Evolutionary conservation across 2,113 vertebrate genomes (phyloP).

Genomic region (Octodon degus): DNA sequence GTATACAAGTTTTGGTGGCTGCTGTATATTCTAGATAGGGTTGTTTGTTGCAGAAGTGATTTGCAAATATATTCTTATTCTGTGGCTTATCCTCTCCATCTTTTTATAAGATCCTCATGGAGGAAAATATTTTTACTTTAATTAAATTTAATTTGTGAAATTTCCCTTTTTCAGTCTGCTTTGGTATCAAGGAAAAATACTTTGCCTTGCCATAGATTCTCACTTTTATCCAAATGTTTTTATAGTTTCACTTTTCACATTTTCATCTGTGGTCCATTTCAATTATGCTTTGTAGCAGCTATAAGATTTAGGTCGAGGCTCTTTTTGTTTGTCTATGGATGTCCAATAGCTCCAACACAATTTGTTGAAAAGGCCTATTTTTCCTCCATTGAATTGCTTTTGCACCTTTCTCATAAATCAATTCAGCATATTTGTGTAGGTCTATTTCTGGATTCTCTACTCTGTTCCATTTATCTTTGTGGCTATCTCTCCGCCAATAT

Average conservation of each 20-base stretch:
- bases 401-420: conserved; percentile 59
- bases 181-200: background rate
- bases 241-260: conserved; percentile 44
- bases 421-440: conserved; percentile 59
- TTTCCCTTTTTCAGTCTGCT: conserved; percentile 5
- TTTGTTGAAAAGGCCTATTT: conserved; percentile 59
- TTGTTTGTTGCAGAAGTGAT: conserved; percentile 23
- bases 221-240: conserved; percentile 4
- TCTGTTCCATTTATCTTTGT: conserved; percentile 60
- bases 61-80: conserved; percentile 27
- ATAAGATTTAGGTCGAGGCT: background rate
- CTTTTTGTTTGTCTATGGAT: conserved; percentile 26
- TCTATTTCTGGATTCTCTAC: conserved; percentile 61
- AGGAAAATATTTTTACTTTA: conserved; percentile 18
- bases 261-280: conserved; percentile 55
- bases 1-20: background rate
- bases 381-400: conserved; percentile 58
- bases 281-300: conserved; percentile 24
- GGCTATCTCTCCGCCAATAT: conserved; percentile 30
- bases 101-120: background rate
- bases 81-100: background rate
- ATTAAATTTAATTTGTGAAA: background rate
- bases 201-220: background rate
- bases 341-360: background rate
- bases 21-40: conserved; percentile 2